These are phyloP conservation scores for Oscheius sp. DNA, from an alignment of 2,888 invertebrate genomes.

Conservation along the genomic window DNA sequence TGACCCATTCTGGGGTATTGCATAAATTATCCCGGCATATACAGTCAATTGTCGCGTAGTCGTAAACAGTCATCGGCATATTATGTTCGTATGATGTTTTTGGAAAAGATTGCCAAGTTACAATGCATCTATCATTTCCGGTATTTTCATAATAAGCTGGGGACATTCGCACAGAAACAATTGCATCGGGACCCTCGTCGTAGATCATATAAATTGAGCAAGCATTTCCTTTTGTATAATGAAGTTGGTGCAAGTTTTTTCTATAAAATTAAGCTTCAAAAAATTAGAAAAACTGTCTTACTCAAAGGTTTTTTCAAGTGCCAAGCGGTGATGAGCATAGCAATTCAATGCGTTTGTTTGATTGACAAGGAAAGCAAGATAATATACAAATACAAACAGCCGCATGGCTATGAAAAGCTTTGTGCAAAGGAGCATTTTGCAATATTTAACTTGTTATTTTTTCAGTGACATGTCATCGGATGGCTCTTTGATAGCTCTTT, in stretches of 20 bases:
- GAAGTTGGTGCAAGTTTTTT: not conserved
- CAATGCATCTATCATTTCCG: not conserved
- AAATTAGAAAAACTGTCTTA: not conserved
- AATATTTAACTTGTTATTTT: not conserved
- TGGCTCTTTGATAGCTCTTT: constrained; percentile 30
- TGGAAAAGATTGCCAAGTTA: not conserved
- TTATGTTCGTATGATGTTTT: not conserved
- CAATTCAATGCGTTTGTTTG: not conserved
- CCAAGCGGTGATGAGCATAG: not conserved
- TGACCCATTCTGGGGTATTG: not conserved
- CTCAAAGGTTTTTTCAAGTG: not conserved
- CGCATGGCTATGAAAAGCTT: not conserved
- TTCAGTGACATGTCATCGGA: constrained; percentile 33
- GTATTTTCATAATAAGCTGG: not conserved
- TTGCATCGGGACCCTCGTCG: not conserved
- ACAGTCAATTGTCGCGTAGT: not conserved
- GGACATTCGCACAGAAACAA: not conserved
- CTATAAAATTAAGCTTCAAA: not conserved
- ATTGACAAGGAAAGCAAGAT: not conserved
- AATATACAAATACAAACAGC: not conserved
- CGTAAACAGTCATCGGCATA: not conserved
- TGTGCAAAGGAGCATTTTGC: not conserved
- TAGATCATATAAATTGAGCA: not conserved
- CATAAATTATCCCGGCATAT: not conserved
- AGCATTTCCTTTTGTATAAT: not conserved